These are phyloP conservation scores for Setophaga coronata DNA, from an alignment of 2,113 vertebrate genomes.

Conservation along the genomic window DNA sequence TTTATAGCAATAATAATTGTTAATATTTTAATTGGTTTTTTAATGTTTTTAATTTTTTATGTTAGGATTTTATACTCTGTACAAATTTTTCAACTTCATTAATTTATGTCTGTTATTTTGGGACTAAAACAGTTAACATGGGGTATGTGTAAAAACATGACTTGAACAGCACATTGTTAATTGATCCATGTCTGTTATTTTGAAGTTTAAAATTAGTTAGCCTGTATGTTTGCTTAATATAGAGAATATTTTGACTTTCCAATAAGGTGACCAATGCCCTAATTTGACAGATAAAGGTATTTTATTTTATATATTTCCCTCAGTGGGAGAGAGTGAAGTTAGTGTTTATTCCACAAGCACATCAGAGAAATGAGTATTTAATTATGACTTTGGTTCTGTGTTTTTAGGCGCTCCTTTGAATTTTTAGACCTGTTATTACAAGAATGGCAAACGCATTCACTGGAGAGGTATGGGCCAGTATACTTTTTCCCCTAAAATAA, in stretches of 20 bases:
- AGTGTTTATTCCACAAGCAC: background rate
- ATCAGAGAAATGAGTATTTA: background rate
- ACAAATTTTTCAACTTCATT: background rate
- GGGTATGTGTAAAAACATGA: background rate
- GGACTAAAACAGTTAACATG: background rate
- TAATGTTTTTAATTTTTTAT: background rate
- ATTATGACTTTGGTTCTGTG: background rate
- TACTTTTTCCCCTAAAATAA: background rate
- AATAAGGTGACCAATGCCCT: background rate
- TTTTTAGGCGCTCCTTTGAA: constrained; percentile 87
- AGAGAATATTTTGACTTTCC: background rate
- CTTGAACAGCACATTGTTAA: background rate
- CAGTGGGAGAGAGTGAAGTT: background rate
- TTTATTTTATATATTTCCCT: background rate
- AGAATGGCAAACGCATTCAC: constrained; percentile 88
- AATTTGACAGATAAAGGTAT: background rate
- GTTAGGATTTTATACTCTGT: background rate
- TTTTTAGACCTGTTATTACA: constrained; percentile 90
- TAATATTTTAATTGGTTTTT: no score
- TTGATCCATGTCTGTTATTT: background rate
- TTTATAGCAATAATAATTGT: no score
- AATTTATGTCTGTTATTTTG: background rate
- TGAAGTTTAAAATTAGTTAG: background rate
- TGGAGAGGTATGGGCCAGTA: constrained; percentile 85
- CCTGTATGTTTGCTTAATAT: background rate